phyloP scores from a whole-genome alignment of 2,113 vertebrate species.

The Cyphomyrus discorhynchus region DNA sequence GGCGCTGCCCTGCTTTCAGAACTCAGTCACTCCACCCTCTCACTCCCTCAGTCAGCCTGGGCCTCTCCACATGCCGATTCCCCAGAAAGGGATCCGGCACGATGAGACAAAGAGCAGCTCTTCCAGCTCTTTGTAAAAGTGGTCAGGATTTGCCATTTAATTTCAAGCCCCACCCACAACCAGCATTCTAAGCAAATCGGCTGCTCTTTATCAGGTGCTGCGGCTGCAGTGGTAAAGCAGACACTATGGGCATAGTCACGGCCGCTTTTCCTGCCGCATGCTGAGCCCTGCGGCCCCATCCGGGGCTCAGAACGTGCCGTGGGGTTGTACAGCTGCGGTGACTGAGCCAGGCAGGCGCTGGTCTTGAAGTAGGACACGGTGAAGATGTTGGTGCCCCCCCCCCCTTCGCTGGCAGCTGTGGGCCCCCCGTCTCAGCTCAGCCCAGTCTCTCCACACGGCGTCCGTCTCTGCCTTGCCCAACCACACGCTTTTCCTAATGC shows the following conservation, averaged over 20 bases:
- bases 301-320: neutral
- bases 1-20: neutral
- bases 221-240: neutral
- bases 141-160: neutral
- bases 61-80: neutral
- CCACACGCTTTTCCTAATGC: neutral
- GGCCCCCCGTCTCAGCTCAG: neutral
- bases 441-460: neutral
- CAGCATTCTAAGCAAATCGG: neutral
- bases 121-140: neutral
- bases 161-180: neutral
- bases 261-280: neutral
- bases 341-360: conserved; percentile 97
- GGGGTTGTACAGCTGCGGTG: conserved; percentile 87
- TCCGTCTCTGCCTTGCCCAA: neutral
- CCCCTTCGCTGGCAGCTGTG: conserved; percentile 27
- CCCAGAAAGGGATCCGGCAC: neutral
- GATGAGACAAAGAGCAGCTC: neutral
- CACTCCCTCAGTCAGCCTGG: neutral
- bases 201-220: neutral
- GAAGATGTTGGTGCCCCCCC: conserved; percentile 91
- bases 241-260: neutral
- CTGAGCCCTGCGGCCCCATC: neutral
- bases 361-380: conserved; percentile 97
- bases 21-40: neutral